A percentile compares a stretch with the other conserved stretches of the same genome.
Conservation (phyloP, 1,140 invertebrate species). For the Paraescarpia echinospica region DNA sequence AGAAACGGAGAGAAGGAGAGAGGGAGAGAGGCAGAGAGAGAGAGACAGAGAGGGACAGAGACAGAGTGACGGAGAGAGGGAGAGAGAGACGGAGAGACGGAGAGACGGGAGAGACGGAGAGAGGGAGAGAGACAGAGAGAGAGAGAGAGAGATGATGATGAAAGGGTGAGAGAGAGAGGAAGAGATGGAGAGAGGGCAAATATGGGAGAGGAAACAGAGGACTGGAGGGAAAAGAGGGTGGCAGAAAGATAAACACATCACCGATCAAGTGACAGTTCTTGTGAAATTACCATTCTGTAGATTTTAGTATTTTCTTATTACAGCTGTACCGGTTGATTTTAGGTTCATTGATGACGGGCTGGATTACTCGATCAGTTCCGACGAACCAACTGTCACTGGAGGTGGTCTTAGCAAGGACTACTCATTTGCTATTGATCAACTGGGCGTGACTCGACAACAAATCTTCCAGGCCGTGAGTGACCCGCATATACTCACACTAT, state of each 20-base stretch:
- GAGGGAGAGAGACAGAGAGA: not conserved
- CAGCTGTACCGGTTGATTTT: not conserved
- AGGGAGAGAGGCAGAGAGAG: not conserved
- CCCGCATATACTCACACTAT: not conserved
- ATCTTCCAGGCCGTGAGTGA: slow-evolving; percentile 61
- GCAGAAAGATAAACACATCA: not conserved
- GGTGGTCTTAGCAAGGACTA: slow-evolving; percentile 62
- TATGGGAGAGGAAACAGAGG: not conserved
- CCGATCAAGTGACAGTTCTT: not conserved
- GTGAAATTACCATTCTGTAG: not conserved
- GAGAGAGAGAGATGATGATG: not conserved
- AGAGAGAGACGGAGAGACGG: too few species aligned
- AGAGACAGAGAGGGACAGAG: not conserved
- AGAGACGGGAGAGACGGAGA: not conserved
- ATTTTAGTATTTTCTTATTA: not conserved
- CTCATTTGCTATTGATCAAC: slow-evolving; percentile 50
- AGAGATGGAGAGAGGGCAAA: not conserved
- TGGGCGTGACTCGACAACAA: slow-evolving; percentile 62
- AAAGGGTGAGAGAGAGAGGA: not conserved
- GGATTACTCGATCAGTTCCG: slow-evolving; percentile 67
- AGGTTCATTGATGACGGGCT: slow-evolving; percentile 66
- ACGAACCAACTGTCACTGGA: slow-evolving; percentile 65
- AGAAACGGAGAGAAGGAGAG: not conserved
- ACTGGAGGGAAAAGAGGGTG: not conserved
- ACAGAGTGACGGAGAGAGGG: too few species aligned